These are phyloP conservation scores for Notolepis coatsorum DNA, from an alignment of 2,797 vertebrate species.

Conservation along the genomic window DNA sequence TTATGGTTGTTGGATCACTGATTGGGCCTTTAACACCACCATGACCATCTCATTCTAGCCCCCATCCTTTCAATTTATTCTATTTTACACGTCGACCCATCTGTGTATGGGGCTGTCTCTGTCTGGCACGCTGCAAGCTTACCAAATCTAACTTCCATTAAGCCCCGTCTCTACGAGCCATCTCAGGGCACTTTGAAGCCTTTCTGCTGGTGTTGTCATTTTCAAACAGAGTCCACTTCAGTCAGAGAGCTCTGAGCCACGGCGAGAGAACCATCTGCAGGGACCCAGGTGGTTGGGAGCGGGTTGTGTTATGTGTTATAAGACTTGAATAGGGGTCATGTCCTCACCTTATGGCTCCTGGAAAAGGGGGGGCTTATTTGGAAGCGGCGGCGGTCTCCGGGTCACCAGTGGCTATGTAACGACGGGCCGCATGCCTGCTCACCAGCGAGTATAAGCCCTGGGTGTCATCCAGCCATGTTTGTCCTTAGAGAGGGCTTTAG, in stretches of 20 bases:
- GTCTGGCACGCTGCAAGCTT: slow-evolving; percentile 42
- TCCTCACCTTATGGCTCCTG: slow-evolving; percentile 57
- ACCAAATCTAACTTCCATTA: slow-evolving; percentile 48
- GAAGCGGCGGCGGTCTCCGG: slow-evolving; percentile 27
- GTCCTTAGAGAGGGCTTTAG: slow-evolving; percentile 15
- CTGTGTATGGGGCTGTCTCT: not conserved
- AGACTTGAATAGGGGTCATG: slow-evolving; percentile 58
- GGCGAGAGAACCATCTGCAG: slow-evolving; percentile 37
- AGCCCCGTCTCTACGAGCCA: slow-evolving; percentile 44
- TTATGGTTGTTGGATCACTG: too few relatives aligned
- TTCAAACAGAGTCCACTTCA: slow-evolving; percentile 46
- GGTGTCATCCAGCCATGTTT: slow-evolving; percentile 34
- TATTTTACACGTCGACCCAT: not conserved
- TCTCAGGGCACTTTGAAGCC: slow-evolving; percentile 61
- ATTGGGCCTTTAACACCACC: not conserved
- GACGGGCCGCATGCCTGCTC: slow-evolving; percentile 12
- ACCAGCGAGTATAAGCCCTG: slow-evolving; percentile 19
- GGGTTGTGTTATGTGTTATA: slow-evolving; percentile 32
- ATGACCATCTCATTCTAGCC: not conserved
- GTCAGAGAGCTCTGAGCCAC: slow-evolving; percentile 32
- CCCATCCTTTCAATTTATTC: not conserved
- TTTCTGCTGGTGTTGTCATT: slow-evolving; percentile 53
- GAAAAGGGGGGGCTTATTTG: slow-evolving; percentile 52
- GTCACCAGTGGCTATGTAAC: slow-evolving; percentile 24
- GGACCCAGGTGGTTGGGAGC: not conserved